Base-by-base conservation (phyloP, 2,888 invertebrate species). In the Troides helena region DNA sequence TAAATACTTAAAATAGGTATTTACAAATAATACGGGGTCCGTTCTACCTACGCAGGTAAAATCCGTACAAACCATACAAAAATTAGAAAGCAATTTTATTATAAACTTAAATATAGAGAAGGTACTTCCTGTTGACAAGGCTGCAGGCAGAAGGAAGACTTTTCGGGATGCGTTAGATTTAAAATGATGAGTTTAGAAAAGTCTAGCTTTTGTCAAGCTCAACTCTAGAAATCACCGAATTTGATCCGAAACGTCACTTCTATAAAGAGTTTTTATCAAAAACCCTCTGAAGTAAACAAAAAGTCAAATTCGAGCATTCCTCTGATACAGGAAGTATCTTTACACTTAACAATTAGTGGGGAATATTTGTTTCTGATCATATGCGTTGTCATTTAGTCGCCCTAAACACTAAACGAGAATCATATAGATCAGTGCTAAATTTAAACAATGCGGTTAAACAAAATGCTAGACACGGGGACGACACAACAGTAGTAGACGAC, bases 361-460 rank as follows among this genome's bases (percentile, higher is more conserved):
- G 90, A 90, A 92, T 90, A 89, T 81, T 69, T 30, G 61, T 65
- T 87, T 87, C 80, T 78, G 84, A 81, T 90, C 83, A 91, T 90
- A 92, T 92, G 91, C 82, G 86, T 90, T 89, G 89, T 92, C 92
- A 90, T 92, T 92, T 91, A 92, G 92, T 89, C 90, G 92, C 92
- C 92, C 92, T 92, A 90, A 88, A 81, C 80, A 91, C 91, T 89
- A 91, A 92, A 91, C 85, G 89, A 91, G 89, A 91, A 88, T 80
- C 90, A 91, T 91, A 91, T 90, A 88, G 86, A 79, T 73, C 18
- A 60, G 17, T 12, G n/a, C 46, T 30, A 61, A 57, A n/a, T 57
- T 25, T 58, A 39, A 8, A 59, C 17, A 67, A 59, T 21, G 53
- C 14, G 23, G 39, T 66, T 62, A 66, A 21, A 60, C 18, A 62